phyloP scores from a whole-genome alignment of 2,113 vertebrate species.

The Hymenochirus boettgeri region DNA sequence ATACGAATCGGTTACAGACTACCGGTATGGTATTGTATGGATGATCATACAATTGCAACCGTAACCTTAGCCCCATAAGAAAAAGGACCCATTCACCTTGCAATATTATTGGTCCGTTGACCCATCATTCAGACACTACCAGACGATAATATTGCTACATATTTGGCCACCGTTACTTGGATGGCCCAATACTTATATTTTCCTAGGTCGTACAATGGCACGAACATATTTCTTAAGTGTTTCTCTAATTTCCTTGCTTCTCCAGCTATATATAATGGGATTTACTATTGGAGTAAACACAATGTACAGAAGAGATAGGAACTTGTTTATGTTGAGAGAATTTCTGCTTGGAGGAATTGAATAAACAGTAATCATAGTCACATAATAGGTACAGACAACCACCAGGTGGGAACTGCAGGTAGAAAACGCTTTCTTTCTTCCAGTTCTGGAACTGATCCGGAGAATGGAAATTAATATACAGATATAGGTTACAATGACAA shows the following conservation, averaged over 20 bases:
- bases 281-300: conserved; percentile 15
- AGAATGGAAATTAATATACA: conserved; percentile 29
- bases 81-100: no score
- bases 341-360: conserved; percentile 31
- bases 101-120: no score
- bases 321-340: conserved; percentile 3
- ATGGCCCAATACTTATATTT: no score
- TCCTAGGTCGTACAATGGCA: no score
- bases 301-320: conserved; percentile 19
- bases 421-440: conserved; percentile 21
- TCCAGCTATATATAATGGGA: conserved; percentile 14
- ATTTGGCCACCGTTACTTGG: no score
- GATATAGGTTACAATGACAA: conserved; percentile 30
- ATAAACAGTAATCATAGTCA: conserved; percentile 35
- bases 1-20: no score
- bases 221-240: background rate
- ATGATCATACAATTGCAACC: no score
- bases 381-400: conserved; percentile 19
- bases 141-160: no score
- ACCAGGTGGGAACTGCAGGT: conserved; percentile 37
- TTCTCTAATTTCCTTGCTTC: conserved; percentile 7
- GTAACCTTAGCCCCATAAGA: no score
- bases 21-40: no score
- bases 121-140: no score
- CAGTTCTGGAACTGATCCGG: conserved; percentile 6